Conservation (phyloP, 2,797 vertebrate genomes). For the Sebastes nivosus region DNA sequence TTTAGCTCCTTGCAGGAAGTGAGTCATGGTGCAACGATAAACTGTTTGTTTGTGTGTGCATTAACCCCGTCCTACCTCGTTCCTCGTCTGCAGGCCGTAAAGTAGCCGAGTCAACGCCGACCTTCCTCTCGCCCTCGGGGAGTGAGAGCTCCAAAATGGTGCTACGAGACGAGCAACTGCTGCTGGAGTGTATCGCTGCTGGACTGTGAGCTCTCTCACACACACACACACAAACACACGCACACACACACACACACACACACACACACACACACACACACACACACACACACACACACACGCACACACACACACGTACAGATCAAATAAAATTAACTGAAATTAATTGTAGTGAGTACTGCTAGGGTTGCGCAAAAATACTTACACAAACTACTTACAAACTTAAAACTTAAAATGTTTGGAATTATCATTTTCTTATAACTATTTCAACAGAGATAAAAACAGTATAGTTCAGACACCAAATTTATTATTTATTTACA, state of each 20-base stretch:
- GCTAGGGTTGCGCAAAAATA: not conserved
- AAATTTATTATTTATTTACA: too few relatives aligned
- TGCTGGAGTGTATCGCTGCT: conserved; percentile 96
- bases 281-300: not conserved
- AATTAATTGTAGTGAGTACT: not conserved
- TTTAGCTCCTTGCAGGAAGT: conserved; percentile 14
- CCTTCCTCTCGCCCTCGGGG: conserved; percentile 91
- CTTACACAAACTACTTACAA: too few relatives aligned
- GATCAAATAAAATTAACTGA: not conserved
- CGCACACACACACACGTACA: not conserved
- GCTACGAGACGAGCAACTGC: conserved; percentile 89
- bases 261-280: too few relatives aligned
- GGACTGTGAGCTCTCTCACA: conserved; percentile 87
- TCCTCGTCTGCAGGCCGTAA: conserved; percentile 85
- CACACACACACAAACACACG: not conserved
- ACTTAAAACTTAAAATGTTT: too few relatives aligned
- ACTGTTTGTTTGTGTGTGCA: not conserved
- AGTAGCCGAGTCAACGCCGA: conserved; percentile 88
- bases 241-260: not conserved
- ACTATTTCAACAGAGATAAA: too few relatives aligned
- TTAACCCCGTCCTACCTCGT: not conserved
- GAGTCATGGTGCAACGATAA: conserved; percentile 2
- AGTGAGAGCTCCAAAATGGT: conserved; percentile 92
- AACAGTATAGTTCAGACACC: too few relatives aligned
- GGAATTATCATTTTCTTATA: too few relatives aligned